Conservation (phyloP, 1,140 invertebrate species). For the Caenorhabditis brenneri region DNA sequence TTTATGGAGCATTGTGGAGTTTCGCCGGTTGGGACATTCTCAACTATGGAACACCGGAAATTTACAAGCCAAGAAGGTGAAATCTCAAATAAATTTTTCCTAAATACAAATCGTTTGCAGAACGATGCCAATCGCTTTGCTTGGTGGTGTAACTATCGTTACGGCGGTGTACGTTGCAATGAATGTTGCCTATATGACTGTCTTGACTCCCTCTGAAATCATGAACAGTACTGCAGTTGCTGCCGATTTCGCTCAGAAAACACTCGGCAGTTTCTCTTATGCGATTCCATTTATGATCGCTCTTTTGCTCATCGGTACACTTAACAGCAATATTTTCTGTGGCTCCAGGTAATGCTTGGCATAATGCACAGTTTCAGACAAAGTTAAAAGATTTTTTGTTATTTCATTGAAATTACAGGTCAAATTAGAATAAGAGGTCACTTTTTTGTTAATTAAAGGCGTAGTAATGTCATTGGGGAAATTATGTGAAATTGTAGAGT, state of each 20-base stretch:
- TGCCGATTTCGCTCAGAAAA: conserved; percentile 74
- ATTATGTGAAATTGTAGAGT: too few species aligned
- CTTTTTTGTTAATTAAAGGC: too few species aligned
- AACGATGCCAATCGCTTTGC: conserved; percentile 92
- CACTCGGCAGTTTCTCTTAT: conserved; percentile 64
- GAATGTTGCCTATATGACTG: conserved; percentile 94
- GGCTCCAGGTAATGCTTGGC: conserved; percentile 59
- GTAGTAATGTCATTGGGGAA: too few species aligned
- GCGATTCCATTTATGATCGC: conserved; percentile 65
- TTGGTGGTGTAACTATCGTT: conserved; percentile 87
- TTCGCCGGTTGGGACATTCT: conserved; percentile 87
- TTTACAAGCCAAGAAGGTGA: conserved; percentile 51
- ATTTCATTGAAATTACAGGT: too few species aligned
- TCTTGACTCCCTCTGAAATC: conserved; percentile 82
- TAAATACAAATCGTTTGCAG: neutral
- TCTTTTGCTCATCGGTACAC: conserved; percentile 63
- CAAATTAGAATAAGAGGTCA: too few species aligned
- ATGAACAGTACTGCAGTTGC: conserved; percentile 89
- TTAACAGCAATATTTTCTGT: conserved; percentile 68
- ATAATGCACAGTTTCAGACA: neutral
- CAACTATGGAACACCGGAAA: conserved; percentile 58
- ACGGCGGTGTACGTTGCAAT: conserved; percentile 90
- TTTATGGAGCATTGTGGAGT: conserved; percentile 97
- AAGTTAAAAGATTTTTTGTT: neutral
- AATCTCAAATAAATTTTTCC: neutral